Conservation (phyloP, 1,140 invertebrate genomes). For the Diploscapter pachys region DNA sequence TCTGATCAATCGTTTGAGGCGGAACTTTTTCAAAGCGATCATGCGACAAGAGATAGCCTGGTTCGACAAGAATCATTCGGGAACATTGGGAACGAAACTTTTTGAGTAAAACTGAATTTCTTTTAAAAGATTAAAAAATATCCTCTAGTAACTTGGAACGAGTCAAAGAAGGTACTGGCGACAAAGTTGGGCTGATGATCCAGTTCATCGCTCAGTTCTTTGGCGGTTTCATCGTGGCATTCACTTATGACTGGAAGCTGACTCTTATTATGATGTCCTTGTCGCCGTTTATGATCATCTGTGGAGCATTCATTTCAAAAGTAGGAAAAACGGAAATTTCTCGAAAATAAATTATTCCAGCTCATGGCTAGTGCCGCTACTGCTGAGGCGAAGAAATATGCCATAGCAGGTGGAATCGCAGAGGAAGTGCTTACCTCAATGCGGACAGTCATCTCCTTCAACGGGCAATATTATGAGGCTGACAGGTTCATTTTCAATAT, state of each 20-base stretch:
- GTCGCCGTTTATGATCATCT: conserved; percentile 42
- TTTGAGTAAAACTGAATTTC: conserved; percentile 74
- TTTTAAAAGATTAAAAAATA: neutral
- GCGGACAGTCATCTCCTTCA: conserved; percentile 76
- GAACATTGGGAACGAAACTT: conserved; percentile 80
- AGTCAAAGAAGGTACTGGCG: conserved; percentile 80
- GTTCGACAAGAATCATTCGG: conserved; percentile 80
- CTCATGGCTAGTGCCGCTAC: conserved; percentile 62
- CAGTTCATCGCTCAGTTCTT: conserved; percentile 60
- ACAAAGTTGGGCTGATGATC: conserved; percentile 76
- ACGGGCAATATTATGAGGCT: conserved; percentile 71
- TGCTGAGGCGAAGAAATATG: conserved; percentile 74
- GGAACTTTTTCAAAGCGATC: conserved; percentile 71
- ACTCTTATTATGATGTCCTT: conserved; percentile 43
- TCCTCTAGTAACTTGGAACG: conserved; percentile 75
- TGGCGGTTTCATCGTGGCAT: conserved; percentile 38
- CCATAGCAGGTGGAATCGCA: conserved; percentile 72
- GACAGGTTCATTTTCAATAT: neutral
- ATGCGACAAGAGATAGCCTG: conserved; percentile 81
- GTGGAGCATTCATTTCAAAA: conserved; percentile 36
- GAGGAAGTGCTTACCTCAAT: conserved; percentile 75
- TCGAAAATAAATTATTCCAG: conserved; percentile 21
- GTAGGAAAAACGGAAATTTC: neutral
- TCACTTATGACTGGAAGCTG: conserved; percentile 39
- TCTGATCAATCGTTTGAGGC: conserved; percentile 72